phyloP scores from a whole-genome alignment of 2,888 invertebrate genomes.

The Lasioglossum marginatum region DNA sequence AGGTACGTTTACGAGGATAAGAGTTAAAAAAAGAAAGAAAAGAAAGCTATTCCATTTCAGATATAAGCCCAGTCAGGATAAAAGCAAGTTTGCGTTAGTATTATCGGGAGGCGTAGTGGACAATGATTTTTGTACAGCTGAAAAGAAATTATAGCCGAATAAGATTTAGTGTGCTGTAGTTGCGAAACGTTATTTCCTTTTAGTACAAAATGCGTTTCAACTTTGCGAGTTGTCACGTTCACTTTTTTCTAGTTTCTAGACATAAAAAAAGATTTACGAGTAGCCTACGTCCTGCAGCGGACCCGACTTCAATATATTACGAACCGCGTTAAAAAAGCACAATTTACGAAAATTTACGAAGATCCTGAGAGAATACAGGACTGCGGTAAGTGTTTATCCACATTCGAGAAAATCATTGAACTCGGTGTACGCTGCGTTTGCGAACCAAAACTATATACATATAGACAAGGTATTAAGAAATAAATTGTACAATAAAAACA shows the following conservation, averaged over 20 bases:
- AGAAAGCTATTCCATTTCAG: conserved; percentile 50
- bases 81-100: conserved; percentile 63
- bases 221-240: conserved; percentile 64
- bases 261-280: conserved; percentile 57
- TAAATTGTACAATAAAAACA: conserved; percentile 69
- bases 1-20: conserved; percentile 56
- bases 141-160: conserved; percentile 58
- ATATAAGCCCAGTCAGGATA: conserved; percentile 57
- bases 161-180: conserved; percentile 68
- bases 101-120: conserved; percentile 59
- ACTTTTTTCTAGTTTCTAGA: conserved; percentile 69
- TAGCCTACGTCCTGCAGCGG: conserved; percentile 61
- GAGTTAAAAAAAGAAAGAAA: conserved; percentile 30
- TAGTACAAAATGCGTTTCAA: conserved; percentile 72
- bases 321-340: conserved; percentile 20
- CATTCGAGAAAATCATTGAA: conserved; percentile 51
- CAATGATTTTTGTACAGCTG: conserved; percentile 72
- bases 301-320: conserved; percentile 56
- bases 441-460: conserved; percentile 67
- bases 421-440: conserved; percentile 54
- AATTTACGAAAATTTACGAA: conserved; percentile 28
- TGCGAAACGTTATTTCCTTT: conserved; percentile 68
- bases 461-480: conserved; percentile 66
- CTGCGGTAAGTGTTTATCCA: not conserved
- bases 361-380: conserved; percentile 13